phyloP scores from a whole-genome alignment of 2,113 vertebrate genomes.

The Xerus inauris region DNA sequence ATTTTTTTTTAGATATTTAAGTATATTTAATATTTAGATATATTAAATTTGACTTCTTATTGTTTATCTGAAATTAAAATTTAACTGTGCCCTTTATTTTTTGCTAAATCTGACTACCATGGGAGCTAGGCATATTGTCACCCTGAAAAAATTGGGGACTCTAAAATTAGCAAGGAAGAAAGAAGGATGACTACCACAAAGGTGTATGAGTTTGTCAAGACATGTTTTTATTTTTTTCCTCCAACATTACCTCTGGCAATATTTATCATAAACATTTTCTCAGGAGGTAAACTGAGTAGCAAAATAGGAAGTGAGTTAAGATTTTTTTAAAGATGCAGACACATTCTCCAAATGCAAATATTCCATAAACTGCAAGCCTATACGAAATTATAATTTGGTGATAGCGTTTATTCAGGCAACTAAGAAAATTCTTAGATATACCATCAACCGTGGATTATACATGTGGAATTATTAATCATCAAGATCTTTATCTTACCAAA shows the following conservation, averaged over 20 bases:
- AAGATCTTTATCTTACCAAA: neutral
- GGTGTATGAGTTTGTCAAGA: neutral
- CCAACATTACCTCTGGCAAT: neutral
- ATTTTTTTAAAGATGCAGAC: constrained; percentile 25
- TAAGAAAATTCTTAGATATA: constrained; percentile 14
- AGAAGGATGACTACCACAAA: neutral
- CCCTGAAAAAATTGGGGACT: neutral
- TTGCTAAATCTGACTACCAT: neutral
- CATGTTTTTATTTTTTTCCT: neutral
- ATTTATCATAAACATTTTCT: constrained; percentile 39
- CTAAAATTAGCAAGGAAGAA: constrained; percentile 41
- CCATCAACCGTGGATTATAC: constrained; percentile 14
- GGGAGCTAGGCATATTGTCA: neutral
- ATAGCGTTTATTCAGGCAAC: neutral
- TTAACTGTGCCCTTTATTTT: neutral
- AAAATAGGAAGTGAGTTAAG: constrained; percentile 33
- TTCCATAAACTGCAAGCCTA: neutral
- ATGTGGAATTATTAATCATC: constrained; percentile 9
- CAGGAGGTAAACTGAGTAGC: constrained; percentile 2
- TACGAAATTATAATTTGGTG: neutral
- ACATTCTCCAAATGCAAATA: neutral
- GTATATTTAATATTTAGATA: constrained; percentile 30
- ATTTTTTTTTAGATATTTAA: neutral
- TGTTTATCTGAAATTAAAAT: constrained; percentile 47
- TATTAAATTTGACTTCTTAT: neutral